Conservation (phyloP, 1,140 invertebrate species). For the Drosophila burlai region DNA sequence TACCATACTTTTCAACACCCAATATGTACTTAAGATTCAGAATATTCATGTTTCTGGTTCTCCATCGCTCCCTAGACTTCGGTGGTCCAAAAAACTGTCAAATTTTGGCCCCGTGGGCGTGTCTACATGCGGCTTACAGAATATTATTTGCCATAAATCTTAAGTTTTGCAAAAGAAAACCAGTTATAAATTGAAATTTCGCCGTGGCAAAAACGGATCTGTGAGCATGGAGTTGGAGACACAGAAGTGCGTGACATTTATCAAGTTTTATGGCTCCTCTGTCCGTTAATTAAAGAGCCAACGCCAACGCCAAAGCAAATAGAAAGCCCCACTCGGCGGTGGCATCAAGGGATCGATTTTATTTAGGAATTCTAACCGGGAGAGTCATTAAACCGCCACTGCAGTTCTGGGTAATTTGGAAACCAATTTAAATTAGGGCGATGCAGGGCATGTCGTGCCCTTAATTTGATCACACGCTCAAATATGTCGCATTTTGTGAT, state of each 20-base stretch:
- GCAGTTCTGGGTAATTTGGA: constrained; percentile 52
- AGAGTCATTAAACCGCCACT: constrained; percentile 21
- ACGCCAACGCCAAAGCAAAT: constrained; percentile 62
- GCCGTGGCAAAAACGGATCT: constrained; percentile 46
- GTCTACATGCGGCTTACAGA: constrained; percentile 34
- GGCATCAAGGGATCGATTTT: constrained; percentile 55
- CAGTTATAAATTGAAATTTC: constrained; percentile 63
- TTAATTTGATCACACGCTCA: constrained; percentile 61
- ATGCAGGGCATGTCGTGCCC: constrained; percentile 51
- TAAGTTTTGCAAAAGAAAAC: constrained; percentile 36
- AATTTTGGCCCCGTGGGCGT: constrained; percentile 44
- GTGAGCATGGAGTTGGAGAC: constrained; percentile 14
- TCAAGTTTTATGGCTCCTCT: constrained; percentile 71
- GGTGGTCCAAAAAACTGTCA: constrained; percentile 14
- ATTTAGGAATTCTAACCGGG: constrained; percentile 36
- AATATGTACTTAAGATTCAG: background rate
- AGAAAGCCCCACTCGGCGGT: constrained; percentile 61
- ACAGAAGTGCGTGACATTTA: constrained; percentile 70
- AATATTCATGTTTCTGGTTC: constrained; percentile 1
- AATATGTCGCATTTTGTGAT: constrained; percentile 30
- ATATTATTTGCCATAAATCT: constrained; percentile 39
- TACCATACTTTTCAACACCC: constrained; percentile 4
- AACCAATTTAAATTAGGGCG: constrained; percentile 56
- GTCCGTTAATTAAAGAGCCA: constrained; percentile 73
- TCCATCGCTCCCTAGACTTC: background rate